Evolutionary conservation across 1,140 invertebrate species (phyloP).

Genomic region (Drosophila ohnishii): DNA sequence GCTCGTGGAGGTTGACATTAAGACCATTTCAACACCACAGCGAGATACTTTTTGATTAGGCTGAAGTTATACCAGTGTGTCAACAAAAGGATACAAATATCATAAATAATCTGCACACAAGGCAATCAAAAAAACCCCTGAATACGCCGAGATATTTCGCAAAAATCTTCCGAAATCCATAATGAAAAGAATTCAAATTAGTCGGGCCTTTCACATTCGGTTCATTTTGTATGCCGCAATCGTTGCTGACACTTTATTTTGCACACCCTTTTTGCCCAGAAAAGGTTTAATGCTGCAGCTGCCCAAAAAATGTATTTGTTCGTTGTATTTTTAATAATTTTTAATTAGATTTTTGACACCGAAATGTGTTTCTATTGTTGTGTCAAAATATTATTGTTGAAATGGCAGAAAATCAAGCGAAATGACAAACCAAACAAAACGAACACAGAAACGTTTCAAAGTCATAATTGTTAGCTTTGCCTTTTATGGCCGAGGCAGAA

Average conservation of each 20-base stretch:
- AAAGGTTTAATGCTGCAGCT: slow-evolving; percentile 51
- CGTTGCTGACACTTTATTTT: slow-evolving; percentile 35
- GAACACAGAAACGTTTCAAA: slow-evolving; percentile 50
- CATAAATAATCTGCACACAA: slow-evolving; percentile 8
- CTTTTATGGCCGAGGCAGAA: slow-evolving; percentile 53
- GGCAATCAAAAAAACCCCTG: not conserved
- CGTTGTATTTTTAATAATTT: slow-evolving; percentile 40
- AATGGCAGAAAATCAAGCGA: slow-evolving; percentile 4
- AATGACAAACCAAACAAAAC: slow-evolving; percentile 13
- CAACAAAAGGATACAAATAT: slow-evolving; percentile 28
- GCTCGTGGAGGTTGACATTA: slow-evolving; percentile 60
- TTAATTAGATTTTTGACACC: slow-evolving; percentile 67
- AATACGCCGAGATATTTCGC: slow-evolving; percentile 11
- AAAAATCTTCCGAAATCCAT: slow-evolving; percentile 2
- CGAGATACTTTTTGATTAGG: slow-evolving; percentile 49
- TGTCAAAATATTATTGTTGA: slow-evolving; percentile 48
- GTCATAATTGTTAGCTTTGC: slow-evolving; percentile 74
- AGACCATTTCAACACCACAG: slow-evolving; percentile 61
- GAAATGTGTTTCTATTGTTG: slow-evolving; percentile 45
- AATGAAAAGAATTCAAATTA: slow-evolving; percentile 21
- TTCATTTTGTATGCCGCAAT: slow-evolving; percentile 22
- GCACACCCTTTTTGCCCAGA: slow-evolving; percentile 41
- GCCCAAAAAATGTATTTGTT: slow-evolving; percentile 40
- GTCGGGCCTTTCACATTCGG: slow-evolving; percentile 14
- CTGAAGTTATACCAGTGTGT: slow-evolving; percentile 12